phyloP scores from a whole-genome alignment of 2,888 invertebrate genomes.

The Hymenopus coronatus region DNA sequence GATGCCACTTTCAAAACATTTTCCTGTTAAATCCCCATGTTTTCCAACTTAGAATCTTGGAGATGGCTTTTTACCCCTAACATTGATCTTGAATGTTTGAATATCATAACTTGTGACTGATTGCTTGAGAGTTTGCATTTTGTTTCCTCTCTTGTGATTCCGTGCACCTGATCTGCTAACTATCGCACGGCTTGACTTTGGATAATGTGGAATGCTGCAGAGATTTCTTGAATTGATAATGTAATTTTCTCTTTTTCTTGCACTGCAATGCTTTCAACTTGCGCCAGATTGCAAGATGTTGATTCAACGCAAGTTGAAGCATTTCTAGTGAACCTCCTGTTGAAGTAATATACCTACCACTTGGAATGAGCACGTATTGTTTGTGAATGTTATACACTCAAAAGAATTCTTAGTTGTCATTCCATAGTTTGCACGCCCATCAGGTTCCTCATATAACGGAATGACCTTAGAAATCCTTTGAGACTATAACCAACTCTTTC shows the following conservation, averaged over 20 bases:
- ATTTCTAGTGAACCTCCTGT: neutral
- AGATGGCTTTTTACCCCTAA: slow-evolving; percentile 13
- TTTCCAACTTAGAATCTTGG: neutral
- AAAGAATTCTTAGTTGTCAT: neutral
- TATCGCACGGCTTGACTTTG: slow-evolving; percentile 23
- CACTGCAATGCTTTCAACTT: slow-evolving; percentile 1
- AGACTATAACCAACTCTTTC: slow-evolving; percentile 7
- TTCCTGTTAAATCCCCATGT: neutral
- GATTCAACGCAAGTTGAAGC: neutral
- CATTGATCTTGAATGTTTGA: slow-evolving; percentile 13
- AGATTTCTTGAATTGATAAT: slow-evolving; percentile 8
- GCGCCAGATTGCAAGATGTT: neutral
- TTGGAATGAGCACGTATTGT: slow-evolving; percentile 15
- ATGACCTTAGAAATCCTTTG: slow-evolving; percentile 5
- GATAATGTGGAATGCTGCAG: slow-evolving; percentile 21
- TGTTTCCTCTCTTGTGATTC: neutral
- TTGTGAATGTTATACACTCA: slow-evolving; percentile 1
- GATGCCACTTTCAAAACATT: neutral
- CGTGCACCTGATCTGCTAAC: slow-evolving; percentile 12
- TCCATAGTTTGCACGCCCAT: neutral
- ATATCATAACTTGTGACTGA: slow-evolving; percentile 10
- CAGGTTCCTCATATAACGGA: neutral
- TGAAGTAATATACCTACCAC: neutral
- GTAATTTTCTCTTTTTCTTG: neutral
- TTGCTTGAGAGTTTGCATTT: slow-evolving; percentile 12